Percentiles rank a stretch among this genome's conserved stretches.
phyloP scores from a whole-genome alignment of 2,113 vertebrate species.

The Corythoichthys haematopterus region DNA sequence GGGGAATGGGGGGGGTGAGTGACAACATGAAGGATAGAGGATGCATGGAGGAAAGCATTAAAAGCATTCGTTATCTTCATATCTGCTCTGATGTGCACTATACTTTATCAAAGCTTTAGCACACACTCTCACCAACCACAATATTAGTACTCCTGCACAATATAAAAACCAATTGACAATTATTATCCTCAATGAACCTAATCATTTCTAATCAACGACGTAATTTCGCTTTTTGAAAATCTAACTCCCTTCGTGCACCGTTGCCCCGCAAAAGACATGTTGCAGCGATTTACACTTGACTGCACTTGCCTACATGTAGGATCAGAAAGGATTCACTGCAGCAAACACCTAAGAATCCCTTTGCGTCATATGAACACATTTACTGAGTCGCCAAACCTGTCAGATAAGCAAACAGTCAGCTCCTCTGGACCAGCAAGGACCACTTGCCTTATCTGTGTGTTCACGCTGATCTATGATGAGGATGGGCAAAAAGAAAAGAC shows the following conservation, averaged over 20 bases:
- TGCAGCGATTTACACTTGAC: background rate
- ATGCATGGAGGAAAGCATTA: background rate
- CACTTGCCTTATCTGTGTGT: background rate
- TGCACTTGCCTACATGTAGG: background rate
- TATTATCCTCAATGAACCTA: too few species aligned
- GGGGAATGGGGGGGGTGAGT: slow-evolving; percentile 37
- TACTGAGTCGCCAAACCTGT: background rate
- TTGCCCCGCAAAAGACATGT: background rate
- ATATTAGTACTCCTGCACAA: too few species aligned
- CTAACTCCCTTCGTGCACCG: background rate
- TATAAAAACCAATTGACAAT: too few species aligned
- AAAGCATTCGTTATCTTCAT: background rate
- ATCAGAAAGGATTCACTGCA: background rate
- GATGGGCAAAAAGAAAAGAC: background rate
- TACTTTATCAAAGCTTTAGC: background rate
- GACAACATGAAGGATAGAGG: slow-evolving; percentile 21
- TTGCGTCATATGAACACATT: background rate
- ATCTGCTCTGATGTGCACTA: background rate
- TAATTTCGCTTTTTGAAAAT: background rate
- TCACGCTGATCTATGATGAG: background rate
- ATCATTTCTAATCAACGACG: background rate
- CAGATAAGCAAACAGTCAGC: background rate
- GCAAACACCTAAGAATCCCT: background rate
- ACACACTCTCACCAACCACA: background rate
- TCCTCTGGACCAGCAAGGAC: background rate